Base-by-base conservation (phyloP, 1,140 invertebrate genomes). In the Eurosta solidaginis region DNA sequence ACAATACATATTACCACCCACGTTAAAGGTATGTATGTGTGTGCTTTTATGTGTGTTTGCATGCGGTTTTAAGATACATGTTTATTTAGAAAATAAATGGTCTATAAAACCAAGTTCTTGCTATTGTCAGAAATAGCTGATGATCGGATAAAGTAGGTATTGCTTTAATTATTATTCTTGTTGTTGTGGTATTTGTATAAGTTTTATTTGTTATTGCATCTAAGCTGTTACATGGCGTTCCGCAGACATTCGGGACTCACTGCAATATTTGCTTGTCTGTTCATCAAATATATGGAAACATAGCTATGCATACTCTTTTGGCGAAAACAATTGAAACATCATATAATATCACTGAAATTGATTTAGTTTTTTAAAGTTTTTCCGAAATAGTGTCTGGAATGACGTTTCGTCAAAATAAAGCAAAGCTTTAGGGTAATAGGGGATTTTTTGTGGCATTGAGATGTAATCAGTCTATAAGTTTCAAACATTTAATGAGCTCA, bases 41-140 rank as follows among this genome's bases (percentile, higher is more conserved):
- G 12, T 47, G 45, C 10, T 0, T 7, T 17, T 25, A 20, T 20
- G 44, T 25, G 6, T 47, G 1, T 75, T 10, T 42, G 42, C 9
- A 6, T 75, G 74, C 25, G 74, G 42, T 75, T 75, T 68, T 68
- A 68, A 40, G 33, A 22, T 40, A 40, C 74, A 75, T 75, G 74
- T 75, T 75, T 75, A 75, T 75, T 75, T 77, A 77, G 75, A 77
- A 77, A 77, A 77, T 54, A 77, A 77, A 77, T 77, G 75, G 49
- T 54, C 75, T 54, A 54, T 77, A 77, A 77, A 68, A 77, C 50
- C 74, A 75, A 47, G 22, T 75, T 75, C 40, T 75, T 75, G 74
- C 29, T 75, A 27, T 47, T 50, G 33, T 68, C 33, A 68, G 33
- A 9, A 40, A 42, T 68, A 20, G 36, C 59, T 68, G 33, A 20